Base-by-base conservation (phyloP, 2,888 invertebrate genomes). In the Heliconius ismenius region DNA sequence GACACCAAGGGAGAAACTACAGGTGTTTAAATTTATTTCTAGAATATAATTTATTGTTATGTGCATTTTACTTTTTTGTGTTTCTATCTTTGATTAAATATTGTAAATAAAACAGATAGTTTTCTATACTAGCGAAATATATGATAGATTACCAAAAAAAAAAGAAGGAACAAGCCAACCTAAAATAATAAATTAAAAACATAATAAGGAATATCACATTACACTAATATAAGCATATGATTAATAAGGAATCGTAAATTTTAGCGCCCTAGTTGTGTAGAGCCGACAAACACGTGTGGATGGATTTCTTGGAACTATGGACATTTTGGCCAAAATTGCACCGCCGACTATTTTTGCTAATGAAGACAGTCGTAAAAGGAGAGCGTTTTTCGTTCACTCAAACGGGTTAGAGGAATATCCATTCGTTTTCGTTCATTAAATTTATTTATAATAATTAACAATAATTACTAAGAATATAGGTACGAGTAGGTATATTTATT, bases 231-330 rank as follows among this genome's bases (percentile, higher is more conserved):
- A 79, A 73, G 75, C 49, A 77, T 87, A 89, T 89, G 90, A 92
- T 91, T 88, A 90, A 91, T 91, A 89, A 85, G 81, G 79, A 81
- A 79, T 84, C 88, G 88, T 92, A 91, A 92, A 92, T 91, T 85
- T 84, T 86, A 83, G 83, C 82, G 83, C 85, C 83, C 81, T 81
- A 80, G 79, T 72, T 75, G 82, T 84, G 87, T 87, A 88, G 86
- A 84, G 81, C 88, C 87, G 89, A 85, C 85, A 85, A 79, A 82
- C 84, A 85, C 82, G 81, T 84, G 86, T 81, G 79, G 81, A 81
- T 80, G 83, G 85, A 87, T 85, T 92, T 92, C 92, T 85, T 80
- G 87, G 92, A 91, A 91, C 76, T 73, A 62, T 73, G 64, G 68
- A 73, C 60, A 75, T 69, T 77, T 73, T 75, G 78, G 75, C 74